phyloP scores from a whole-genome alignment of 1,140 invertebrate genomes.

The Pollicipes pollicipes region DNA sequence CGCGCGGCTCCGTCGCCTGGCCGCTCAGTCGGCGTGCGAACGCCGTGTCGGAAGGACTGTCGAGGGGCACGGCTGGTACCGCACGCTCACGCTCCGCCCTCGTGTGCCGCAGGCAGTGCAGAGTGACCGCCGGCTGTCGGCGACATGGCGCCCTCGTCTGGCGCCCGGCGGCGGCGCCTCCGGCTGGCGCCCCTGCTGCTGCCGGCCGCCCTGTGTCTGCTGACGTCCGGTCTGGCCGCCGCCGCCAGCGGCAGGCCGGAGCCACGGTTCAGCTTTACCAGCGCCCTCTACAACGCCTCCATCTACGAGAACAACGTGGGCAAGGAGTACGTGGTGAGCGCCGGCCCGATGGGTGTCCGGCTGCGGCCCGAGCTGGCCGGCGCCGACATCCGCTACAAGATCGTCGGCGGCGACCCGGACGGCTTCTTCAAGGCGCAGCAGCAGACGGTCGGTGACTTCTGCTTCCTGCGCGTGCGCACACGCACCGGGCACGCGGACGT shows the following conservation, averaged over 20 bases:
- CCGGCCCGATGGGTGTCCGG: slow-evolving; percentile 47
- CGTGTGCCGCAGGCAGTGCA: background rate
- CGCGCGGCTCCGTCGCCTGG: too few species aligned
- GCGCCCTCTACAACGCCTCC: slow-evolving; percentile 59
- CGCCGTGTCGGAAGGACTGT: background rate
- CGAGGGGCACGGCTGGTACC: too few species aligned
- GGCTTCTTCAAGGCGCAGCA: slow-evolving; percentile 86
- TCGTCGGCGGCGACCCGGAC: slow-evolving; percentile 62
- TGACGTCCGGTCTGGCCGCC: too few species aligned
- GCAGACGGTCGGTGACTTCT: slow-evolving; percentile 72
- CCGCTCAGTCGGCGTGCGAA: background rate
- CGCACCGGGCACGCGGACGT: slow-evolving; percentile 63
- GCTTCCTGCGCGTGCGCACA: slow-evolving; percentile 71
- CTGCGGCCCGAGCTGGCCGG: slow-evolving; percentile 22
- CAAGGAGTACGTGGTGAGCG: slow-evolving; percentile 52
- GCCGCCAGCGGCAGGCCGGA: background rate
- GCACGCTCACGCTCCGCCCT: too few species aligned
- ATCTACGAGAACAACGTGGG: slow-evolving; percentile 79
- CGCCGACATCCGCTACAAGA: slow-evolving; percentile 51
- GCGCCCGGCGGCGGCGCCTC: too few species aligned
- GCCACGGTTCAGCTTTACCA: background rate
- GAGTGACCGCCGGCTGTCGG: background rate
- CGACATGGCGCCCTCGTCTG: background rate
- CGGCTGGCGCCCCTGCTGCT: background rate
- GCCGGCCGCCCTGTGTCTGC: too few species aligned